Conservation (phyloP, 2,113 vertebrate species). For the Formicarius rufipectus region DNA sequence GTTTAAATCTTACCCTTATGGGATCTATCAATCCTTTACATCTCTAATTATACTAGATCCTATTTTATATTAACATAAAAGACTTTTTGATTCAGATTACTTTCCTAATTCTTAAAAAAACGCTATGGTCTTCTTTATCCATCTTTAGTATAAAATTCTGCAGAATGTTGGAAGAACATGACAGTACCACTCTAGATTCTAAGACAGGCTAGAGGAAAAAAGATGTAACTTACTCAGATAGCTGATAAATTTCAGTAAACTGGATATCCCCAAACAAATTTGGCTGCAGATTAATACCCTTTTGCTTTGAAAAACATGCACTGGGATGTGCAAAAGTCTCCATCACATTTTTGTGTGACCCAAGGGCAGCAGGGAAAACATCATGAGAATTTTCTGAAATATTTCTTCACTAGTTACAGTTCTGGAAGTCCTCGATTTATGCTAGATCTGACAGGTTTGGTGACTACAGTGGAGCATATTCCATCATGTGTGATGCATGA, state of each 20-base stretch:
- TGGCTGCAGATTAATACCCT: not conserved
- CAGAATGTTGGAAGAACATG: not conserved
- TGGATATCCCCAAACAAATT: not conserved
- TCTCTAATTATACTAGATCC: not conserved
- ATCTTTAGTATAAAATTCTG: not conserved
- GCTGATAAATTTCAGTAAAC: not conserved
- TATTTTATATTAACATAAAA: not conserved
- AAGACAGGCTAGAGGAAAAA: not conserved
- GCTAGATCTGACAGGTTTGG: not conserved
- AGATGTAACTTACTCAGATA: not conserved
- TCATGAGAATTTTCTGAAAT: not conserved
- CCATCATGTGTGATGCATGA: not conserved
- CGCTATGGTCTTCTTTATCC: not conserved
- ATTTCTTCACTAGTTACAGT: not conserved
- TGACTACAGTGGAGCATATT: not conserved
- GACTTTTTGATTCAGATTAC: not conserved
- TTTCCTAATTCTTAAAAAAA: not conserved
- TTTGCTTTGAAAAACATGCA: not conserved
- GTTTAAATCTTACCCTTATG: not conserved
- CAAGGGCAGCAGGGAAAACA: not conserved
- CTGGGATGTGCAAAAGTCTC: not conserved
- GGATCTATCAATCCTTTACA: not conserved
- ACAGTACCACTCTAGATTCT: not conserved
- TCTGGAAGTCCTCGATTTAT: not conserved
- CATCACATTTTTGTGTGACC: not conserved